A percentile compares a stretch with the other conserved stretches of the same genome.
Evolutionary conservation across 2,113 vertebrate species (phyloP).

Genomic region (Tragelaphus imberbis): DNA sequence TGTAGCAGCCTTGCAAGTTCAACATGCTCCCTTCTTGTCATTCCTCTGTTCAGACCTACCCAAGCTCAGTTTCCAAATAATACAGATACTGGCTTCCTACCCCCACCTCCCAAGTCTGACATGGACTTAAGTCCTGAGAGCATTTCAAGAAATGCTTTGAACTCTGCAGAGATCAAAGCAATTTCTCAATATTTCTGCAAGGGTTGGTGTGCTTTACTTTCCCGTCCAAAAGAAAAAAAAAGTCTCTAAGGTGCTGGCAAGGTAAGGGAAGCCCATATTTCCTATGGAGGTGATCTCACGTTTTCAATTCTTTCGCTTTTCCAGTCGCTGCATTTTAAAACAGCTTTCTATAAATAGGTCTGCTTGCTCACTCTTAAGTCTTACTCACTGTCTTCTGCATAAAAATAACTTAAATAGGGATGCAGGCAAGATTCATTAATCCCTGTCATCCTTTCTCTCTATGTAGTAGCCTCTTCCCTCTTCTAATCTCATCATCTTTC

Average conservation of each 20-base stretch:
- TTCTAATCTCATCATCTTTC: background rate
- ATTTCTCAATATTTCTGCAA: slow-evolving; percentile 24
- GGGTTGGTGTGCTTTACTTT: background rate
- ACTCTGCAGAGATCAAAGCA: slow-evolving; percentile 4
- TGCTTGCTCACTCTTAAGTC: slow-evolving; percentile 88
- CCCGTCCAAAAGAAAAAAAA: background rate
- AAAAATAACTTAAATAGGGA: slow-evolving; percentile 86
- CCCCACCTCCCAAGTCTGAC: background rate
- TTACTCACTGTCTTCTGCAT: slow-evolving; percentile 84
- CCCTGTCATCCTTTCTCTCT: slow-evolving; percentile 77
- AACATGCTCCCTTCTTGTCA: no score
- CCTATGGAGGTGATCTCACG: slow-evolving; percentile 40
- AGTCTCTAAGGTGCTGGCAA: background rate
- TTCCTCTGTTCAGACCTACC: background rate
- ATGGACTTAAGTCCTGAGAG: background rate
- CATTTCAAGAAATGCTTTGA: slow-evolving; percentile 63
- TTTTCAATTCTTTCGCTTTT: slow-evolving; percentile 28
- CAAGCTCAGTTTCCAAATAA: background rate
- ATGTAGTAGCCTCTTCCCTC: slow-evolving; percentile 45
- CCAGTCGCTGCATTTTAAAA: slow-evolving; percentile 79
- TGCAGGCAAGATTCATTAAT: slow-evolving; percentile 79
- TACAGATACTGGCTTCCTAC: accelerated
- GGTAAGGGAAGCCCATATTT: slow-evolving; percentile 14
- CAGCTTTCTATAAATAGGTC: slow-evolving; percentile 88
- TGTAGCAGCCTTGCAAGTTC: background rate